Conservation (phyloP, 2,797 vertebrate genomes). For the Cossypha niveicapilla region DNA sequence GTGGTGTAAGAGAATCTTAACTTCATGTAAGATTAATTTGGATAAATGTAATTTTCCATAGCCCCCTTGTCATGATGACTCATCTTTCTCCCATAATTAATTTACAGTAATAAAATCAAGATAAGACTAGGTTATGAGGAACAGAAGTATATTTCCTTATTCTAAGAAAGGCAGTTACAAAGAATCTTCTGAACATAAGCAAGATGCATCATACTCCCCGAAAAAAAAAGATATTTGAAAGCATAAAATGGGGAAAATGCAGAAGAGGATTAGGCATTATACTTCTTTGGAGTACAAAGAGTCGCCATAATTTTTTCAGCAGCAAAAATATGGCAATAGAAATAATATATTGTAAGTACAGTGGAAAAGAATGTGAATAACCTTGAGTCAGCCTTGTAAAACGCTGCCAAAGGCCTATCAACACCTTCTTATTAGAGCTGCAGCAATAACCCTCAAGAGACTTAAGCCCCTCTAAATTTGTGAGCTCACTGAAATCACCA, state of each 20-base stretch:
- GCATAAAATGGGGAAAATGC: background rate
- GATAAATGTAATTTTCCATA: conserved; percentile 45
- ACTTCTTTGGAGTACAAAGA: background rate
- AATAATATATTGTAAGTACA: background rate
- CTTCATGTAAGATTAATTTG: conserved; percentile 34
- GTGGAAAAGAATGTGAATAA: background rate
- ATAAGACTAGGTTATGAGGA: conserved; percentile 19
- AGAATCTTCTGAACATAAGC: background rate
- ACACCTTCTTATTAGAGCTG: conserved; percentile 60
- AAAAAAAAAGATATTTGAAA: background rate
- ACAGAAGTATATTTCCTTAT: background rate
- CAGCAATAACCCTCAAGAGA: conserved; percentile 2
- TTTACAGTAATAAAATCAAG: conserved; percentile 60
- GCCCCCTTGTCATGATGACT: conserved; percentile 12
- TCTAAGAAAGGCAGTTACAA: background rate
- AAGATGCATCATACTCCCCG: rapidly evolving
- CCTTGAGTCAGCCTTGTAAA: conserved; percentile 10
- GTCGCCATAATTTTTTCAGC: background rate
- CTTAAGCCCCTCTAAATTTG: conserved; percentile 36
- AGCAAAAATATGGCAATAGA: background rate
- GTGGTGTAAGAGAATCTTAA: conserved; percentile 28
- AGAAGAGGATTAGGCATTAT: background rate
- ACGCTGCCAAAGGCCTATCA: conserved; percentile 51
- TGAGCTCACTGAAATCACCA: conserved; percentile 15
- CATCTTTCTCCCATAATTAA: conserved; percentile 43